A percentile compares a stretch with the other conserved stretches of the same genome.
Conservation (phyloP, 2,113 vertebrate species). For the Lichenostomus cassidix region DNA sequence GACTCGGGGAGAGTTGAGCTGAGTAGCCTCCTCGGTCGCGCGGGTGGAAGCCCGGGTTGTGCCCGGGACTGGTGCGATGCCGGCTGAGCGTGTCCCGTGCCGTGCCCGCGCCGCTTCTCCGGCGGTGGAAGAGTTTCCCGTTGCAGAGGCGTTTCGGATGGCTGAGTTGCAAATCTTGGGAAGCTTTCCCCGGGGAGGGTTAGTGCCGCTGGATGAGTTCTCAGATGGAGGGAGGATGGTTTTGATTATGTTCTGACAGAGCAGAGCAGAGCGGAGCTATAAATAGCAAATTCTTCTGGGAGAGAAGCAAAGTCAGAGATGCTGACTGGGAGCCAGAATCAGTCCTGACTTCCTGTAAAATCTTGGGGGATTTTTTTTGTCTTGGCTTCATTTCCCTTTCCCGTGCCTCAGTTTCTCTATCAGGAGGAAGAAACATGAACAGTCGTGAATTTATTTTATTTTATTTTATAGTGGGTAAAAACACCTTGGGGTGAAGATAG, state of each 20-base stretch:
- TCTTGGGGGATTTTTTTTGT: neutral
- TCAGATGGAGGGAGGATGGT: neutral
- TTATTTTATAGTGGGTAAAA: neutral
- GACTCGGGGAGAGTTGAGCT: neutral
- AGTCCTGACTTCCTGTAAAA: neutral
- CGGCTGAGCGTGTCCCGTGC: neutral
- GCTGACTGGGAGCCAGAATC: neutral
- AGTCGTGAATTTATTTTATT: accelerated
- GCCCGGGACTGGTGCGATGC: accelerated
- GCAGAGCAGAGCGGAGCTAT: neutral
- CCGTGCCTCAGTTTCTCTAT: neutral
- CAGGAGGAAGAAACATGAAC: accelerated
- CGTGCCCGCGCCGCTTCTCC: accelerated
- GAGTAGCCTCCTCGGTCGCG: accelerated
- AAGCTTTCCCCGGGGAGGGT: neutral
- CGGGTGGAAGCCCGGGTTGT: neutral
- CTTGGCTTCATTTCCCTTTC: neutral
- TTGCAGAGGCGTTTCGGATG: accelerated
- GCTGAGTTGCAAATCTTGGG: neutral
- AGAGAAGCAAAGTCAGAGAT: neutral
- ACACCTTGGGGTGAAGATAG: accelerated
- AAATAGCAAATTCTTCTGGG: neutral
- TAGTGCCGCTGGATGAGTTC: neutral
- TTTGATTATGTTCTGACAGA: neutral
- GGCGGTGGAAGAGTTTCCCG: accelerated